Base-by-base conservation (phyloP, 2,113 vertebrate species). In the Donacobius atricapilla region DNA sequence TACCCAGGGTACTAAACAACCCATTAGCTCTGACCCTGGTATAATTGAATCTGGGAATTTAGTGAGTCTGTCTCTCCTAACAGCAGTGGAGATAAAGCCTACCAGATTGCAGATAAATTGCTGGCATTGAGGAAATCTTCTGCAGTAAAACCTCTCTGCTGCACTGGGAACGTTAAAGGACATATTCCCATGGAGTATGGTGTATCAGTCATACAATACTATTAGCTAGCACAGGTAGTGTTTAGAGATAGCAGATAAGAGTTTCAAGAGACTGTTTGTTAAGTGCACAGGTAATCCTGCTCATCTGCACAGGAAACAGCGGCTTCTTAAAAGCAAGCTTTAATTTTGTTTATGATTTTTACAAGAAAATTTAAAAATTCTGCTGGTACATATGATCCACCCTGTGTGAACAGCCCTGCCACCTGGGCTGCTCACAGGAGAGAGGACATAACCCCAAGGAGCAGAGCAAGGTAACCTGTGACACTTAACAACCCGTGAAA, bases 41-140 rank as follows among this genome's bases (percentile, higher is more conserved):
- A 78, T 94, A 95, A 97, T 53, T 94, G 91, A 77, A 88, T 94
- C 87, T 93, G 91, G 95, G 90, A 96, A 91, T 91, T 84, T n/a
- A 81, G 93, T 68, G 82, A 93, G 53, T 50, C 79, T 72, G 42
- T 66, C 87, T 90, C 69, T 83, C 40, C 77, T 50, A 77, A 83
- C 22, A 42, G 90, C 28, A 0, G 5, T 30, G 75, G 54, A 94
- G 94, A 93, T 89, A 90, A 80, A 94, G 75, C 90, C 50, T 50
- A 80, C 17, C 48, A 70, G 93, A 95, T 87, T 10, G 0, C 81
- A 89, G 94, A 93, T 85, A 91, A 94, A 97, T 84, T 82, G 96
- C 86, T 73, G 78, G 89, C 93, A 85, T 30, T 40, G 92, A 92
- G 78, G n/a, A 96, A 95, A 83, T 81, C 83, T 90, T 88, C 90